A percentile compares a stretch with the other conserved stretches of the same genome.
Conservation (phyloP, 2,113 vertebrate genomes). For the Anoura caudifer region DNA sequence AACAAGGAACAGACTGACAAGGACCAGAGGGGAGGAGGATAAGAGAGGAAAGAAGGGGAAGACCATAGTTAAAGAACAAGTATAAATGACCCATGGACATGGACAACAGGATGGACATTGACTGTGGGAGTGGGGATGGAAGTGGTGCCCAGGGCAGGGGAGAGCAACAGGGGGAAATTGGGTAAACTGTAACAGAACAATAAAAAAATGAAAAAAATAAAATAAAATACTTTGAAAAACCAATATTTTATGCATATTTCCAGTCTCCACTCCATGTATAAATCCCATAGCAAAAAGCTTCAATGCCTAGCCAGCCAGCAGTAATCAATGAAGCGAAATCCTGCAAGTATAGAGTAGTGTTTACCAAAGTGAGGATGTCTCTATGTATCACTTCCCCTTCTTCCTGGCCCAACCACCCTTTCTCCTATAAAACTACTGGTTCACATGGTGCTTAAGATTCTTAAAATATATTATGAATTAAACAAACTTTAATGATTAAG, state of each 20-base stretch:
- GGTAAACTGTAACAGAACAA: too few relatives aligned
- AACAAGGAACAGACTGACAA: too few relatives aligned
- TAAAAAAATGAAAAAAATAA: too few relatives aligned
- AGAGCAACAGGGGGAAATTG: too few relatives aligned
- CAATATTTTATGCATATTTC: neutral
- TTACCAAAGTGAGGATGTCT: neutral
- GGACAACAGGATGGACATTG: too few relatives aligned
- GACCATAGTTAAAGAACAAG: too few relatives aligned
- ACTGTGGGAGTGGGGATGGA: too few relatives aligned
- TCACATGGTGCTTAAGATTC: neutral
- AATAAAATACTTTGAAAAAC: too few relatives aligned
- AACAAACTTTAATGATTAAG: neutral
- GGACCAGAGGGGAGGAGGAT: too few relatives aligned
- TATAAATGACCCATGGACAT: too few relatives aligned
- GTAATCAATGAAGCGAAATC: neutral
- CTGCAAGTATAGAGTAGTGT: neutral
- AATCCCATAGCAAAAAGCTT: neutral
- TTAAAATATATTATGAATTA: neutral
- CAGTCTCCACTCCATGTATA: neutral
- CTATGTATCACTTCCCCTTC: neutral
- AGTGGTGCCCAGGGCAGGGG: too few relatives aligned
- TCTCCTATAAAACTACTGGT: neutral
- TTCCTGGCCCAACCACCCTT: neutral
- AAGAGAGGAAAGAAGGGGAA: too few relatives aligned
- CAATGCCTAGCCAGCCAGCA: neutral